Evolutionary conservation across 2,797 vertebrate genomes (phyloP).

Genomic region (Aphelocoma californica): DNA sequence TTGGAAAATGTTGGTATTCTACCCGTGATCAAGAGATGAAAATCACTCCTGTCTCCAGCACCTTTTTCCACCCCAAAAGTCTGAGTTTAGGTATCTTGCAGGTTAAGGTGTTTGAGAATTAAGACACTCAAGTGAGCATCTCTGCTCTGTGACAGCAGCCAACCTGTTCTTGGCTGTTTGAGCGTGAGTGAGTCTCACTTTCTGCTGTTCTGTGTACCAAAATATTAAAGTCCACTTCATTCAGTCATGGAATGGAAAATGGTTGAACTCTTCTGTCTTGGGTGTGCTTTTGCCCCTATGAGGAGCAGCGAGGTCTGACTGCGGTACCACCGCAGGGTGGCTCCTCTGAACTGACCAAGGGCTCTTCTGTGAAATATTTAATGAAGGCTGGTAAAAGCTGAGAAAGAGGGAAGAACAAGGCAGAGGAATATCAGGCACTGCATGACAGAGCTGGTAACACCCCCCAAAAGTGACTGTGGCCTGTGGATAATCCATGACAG

Average conservation of each 20-base stretch:
- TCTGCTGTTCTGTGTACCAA: not conserved
- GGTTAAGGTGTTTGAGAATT: not conserved
- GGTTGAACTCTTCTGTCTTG: not conserved
- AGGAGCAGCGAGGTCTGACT: not conserved
- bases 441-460: not conserved
- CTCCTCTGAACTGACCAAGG: not conserved
- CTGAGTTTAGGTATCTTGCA: not conserved
- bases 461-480: no score
- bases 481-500: not conserved
- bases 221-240: not conserved
- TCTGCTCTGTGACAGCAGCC: not conserved
- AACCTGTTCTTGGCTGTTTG: not conserved
- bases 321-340: accelerated
- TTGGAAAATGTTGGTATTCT: not conserved
- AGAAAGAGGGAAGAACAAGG: not conserved
- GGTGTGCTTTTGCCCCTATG: no score
- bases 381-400: not conserved
- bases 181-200: not conserved
- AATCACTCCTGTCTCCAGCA: not conserved
- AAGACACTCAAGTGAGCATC: not conserved
- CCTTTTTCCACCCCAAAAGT: not conserved
- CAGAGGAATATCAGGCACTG: not conserved
- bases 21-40: not conserved
- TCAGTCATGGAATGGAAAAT: not conserved
- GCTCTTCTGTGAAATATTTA: not conserved